Conservation (phyloP, 2,113 vertebrate genomes). For the Syngnathus typhle region DNA sequence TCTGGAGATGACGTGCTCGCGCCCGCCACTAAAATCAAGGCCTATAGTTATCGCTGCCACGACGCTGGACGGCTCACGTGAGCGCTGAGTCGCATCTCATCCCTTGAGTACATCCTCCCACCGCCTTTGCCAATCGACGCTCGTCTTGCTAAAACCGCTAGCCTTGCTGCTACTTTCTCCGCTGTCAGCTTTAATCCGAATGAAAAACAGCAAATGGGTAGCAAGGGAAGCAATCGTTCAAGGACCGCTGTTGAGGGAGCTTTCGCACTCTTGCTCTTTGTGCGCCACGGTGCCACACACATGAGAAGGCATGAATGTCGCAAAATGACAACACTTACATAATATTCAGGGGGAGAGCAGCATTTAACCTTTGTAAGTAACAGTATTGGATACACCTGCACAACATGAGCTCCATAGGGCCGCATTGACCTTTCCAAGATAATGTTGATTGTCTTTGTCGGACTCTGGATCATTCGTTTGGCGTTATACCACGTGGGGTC, state of each 20-base stretch:
- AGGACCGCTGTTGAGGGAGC: constrained; percentile 12
- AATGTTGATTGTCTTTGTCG: neutral
- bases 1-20: constrained; percentile 7
- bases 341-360: neutral
- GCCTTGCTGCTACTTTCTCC: constrained; percentile 18
- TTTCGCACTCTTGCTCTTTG: neutral
- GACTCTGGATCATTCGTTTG: neutral
- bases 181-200: constrained; percentile 43
- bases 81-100: constrained; percentile 49
- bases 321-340: neutral
- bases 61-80: constrained; percentile 19
- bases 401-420: neutral
- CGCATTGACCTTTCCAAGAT: neutral
- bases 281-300: neutral
- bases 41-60: constrained; percentile 8
- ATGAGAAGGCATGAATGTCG: neutral
- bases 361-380: neutral
- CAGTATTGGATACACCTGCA: neutral
- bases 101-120: constrained; percentile 39
- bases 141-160: constrained; percentile 35
- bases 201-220: constrained; percentile 14
- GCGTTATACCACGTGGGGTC: neutral
- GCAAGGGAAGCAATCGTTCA: constrained; percentile 14
- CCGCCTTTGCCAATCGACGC: constrained; percentile 37
- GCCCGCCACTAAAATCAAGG: constrained; percentile 18